Evolutionary conservation across 2,113 vertebrate genomes (phyloP).

Genomic region (Microtus ochrogaster): DNA sequence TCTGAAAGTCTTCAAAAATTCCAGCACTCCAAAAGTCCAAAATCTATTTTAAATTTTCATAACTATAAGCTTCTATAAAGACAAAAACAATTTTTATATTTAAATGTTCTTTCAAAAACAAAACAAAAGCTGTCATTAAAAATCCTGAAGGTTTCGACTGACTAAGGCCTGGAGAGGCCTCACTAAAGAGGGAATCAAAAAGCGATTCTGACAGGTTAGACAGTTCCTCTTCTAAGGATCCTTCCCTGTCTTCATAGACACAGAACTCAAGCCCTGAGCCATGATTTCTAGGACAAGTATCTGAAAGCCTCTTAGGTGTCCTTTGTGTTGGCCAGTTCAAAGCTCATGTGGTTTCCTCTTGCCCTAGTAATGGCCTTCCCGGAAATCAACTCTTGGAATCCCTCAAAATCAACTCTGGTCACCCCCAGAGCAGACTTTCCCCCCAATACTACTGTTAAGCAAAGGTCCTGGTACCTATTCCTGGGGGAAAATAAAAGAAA

Average conservation of each 20-base stretch:
- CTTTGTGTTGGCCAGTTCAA: neutral
- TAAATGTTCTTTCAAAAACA: neutral
- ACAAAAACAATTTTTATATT: neutral
- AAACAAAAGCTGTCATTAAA: neutral
- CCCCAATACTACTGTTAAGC: neutral
- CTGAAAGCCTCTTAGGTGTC: neutral
- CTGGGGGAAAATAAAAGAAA: neutral
- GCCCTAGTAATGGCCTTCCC: neutral
- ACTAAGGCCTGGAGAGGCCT: neutral
- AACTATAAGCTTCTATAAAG: neutral
- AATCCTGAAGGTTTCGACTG: neutral
- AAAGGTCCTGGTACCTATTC: neutral
- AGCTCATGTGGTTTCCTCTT: neutral
- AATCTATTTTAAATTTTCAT: neutral
- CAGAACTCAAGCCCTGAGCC: neutral
- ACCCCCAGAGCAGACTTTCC: neutral
- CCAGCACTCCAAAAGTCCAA: neutral
- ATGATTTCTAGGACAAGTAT: neutral
- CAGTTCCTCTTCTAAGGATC: neutral
- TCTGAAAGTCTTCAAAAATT: neutral
- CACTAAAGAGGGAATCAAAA: neutral
- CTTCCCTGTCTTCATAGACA: neutral
- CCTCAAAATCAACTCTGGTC: neutral
- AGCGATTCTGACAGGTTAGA: neutral
- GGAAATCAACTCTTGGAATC: neutral